Evolutionary conservation across 1,140 invertebrate genomes (phyloP), one percentile per base, ranked within the genome.

Genomic region (Zaprionus nigranus): DNA sequence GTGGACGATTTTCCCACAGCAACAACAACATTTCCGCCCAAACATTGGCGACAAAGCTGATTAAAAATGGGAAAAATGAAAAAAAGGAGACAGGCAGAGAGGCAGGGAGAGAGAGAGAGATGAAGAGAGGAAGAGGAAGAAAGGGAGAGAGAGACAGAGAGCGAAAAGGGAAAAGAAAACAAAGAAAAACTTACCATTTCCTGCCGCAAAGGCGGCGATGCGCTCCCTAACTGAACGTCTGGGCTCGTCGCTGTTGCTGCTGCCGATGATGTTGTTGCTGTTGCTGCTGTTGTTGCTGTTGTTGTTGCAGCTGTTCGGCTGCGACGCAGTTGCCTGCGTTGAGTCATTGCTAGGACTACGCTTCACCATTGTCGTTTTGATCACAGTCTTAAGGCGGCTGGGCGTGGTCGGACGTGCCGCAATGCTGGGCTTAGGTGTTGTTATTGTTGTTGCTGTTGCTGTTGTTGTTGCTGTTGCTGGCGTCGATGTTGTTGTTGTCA

Each of bases 361-460:
- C 78, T 92, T 92, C 61, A 92, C 91, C 91, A 92, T 88, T 90
- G 91, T 92, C 75, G 91, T 92, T 92, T 92, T 92, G 85, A 92
- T 92, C 91, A 92, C 91, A 92, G 91, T 92, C 88, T 91, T 92
- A 66, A 91, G 82, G 85, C 81, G 85, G 78, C 84, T 84, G 81
- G 91, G 91, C 85, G 91, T 92, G 82, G 79, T 79, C 64, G 90
- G 86, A 85, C 90, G 88, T 62, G 90, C 76, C 68, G 83, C 84
- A 72, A 87, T 78, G 81, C 81, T 86, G 81, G 83, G 81, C 82
- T 91, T 81, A 82, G 79, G 65, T 78, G 81, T 72, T 78, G 78
- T 20, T 20, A 20, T 70, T 75, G 64, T 12, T 51, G 69, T 63
- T 62, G 77, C 15, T 64, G 76, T 12, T 51, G 69, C 63, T 62